Conservation (phyloP, 1,140 invertebrate genomes). For the Anastrepha obliqua region DNA sequence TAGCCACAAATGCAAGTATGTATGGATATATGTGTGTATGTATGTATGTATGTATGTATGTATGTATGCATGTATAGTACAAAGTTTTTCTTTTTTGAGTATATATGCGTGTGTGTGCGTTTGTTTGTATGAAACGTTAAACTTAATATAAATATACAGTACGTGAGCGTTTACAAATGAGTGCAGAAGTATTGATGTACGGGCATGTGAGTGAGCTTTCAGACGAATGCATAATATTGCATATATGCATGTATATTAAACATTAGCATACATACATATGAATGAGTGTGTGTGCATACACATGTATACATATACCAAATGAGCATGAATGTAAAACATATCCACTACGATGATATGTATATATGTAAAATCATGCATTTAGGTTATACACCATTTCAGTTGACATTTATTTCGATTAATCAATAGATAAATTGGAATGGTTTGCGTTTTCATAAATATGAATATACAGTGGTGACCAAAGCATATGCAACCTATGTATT, state of each 20-base stretch:
- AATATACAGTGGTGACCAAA: too few relatives aligned
- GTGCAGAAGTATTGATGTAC: background rate
- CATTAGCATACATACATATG: too few relatives aligned
- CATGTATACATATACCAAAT: background rate
- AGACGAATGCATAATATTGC: background rate
- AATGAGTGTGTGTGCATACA: background rate
- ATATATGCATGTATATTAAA: background rate
- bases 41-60: background rate
- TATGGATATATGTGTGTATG: background rate
- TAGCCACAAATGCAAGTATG: slow-evolving; percentile 12
- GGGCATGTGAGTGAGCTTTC: background rate
- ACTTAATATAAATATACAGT: background rate
- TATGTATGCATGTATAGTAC: background rate
- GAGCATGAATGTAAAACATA: background rate
- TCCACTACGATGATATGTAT: too few relatives aligned
- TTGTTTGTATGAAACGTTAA: background rate
- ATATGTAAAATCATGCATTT: too few relatives aligned
- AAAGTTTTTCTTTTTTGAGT: too few relatives aligned
- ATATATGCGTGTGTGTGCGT: background rate
- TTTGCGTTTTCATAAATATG: too few relatives aligned
- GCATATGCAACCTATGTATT: too few relatives aligned
- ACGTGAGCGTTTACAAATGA: slow-evolving; percentile 12
- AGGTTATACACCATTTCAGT: too few relatives aligned
- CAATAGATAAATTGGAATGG: too few relatives aligned
- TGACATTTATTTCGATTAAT: too few relatives aligned